Percentiles rank a stretch among this genome's conserved stretches.
These are phyloP conservation scores for Rhamphomyia laevipes DNA, from an alignment of 2,888 invertebrate genomes.

Conservation along the genomic window DNA sequence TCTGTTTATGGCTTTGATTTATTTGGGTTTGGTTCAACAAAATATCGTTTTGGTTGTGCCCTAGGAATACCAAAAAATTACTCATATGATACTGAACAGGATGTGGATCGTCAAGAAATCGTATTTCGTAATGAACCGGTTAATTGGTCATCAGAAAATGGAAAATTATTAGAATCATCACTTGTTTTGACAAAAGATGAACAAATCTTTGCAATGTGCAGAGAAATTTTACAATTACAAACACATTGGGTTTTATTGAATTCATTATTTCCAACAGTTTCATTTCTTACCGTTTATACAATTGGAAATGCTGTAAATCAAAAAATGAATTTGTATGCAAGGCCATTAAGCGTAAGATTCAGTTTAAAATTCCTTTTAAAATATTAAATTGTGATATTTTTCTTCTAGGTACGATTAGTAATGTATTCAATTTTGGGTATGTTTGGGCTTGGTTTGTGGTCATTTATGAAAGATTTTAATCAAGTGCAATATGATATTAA, in stretches of 20 bases:
- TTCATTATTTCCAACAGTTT: slow-evolving; percentile 40
- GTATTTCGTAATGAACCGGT: slow-evolving; percentile 49
- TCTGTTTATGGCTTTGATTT: slow-evolving; percentile 61
- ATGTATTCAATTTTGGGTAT: slow-evolving; percentile 46
- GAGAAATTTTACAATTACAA: slow-evolving; percentile 53
- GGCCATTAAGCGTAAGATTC: slow-evolving; percentile 37
- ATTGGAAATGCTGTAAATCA: slow-evolving; percentile 42
- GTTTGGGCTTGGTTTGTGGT: slow-evolving; percentile 49
- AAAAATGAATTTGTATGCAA: slow-evolving; percentile 43
- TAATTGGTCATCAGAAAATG: slow-evolving; percentile 52
- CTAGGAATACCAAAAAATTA: slow-evolving; percentile 68
- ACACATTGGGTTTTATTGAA: slow-evolving; percentile 48
- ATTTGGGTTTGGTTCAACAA: slow-evolving; percentile 48
- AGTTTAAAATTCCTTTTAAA: slow-evolving; percentile 18
- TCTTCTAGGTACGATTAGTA: slow-evolving; percentile 26
- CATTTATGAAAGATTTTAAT: slow-evolving; percentile 51
- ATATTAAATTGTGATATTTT: slow-evolving; percentile 1
- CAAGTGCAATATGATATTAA: slow-evolving; percentile 49
- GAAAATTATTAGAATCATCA: slow-evolving; percentile 50
- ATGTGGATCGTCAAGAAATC: slow-evolving; percentile 48
- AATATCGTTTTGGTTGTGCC: slow-evolving; percentile 47
- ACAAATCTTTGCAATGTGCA: slow-evolving; percentile 67
- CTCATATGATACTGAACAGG: slow-evolving; percentile 42
- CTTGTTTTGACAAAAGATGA: slow-evolving; percentile 65
- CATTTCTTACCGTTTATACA: slow-evolving; percentile 42